Evolutionary conservation across 2,113 vertebrate species (phyloP).

Genomic region (Catharus bicknelli): DNA sequence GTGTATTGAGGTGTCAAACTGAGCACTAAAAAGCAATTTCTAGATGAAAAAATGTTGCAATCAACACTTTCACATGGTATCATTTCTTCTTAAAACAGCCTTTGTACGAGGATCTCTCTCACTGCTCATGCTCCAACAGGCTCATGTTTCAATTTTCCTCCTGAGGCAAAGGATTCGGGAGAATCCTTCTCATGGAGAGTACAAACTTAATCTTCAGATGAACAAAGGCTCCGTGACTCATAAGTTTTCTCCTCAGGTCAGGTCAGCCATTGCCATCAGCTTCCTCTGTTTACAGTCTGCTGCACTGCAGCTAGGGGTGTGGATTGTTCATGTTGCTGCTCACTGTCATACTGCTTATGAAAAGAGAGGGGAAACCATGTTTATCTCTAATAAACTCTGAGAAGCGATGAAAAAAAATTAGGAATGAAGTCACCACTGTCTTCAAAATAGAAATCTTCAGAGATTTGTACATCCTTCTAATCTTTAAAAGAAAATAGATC

Average conservation of each 20-base stretch:
- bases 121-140: not conserved
- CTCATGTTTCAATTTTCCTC: not conserved
- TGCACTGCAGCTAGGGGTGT: not conserved
- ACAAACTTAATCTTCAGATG: not conserved
- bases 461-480: not conserved
- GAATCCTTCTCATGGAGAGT: not conserved
- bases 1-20: not conserved
- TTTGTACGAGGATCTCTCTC: not conserved
- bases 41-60: not conserved
- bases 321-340: not conserved
- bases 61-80: not conserved
- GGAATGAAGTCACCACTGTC: not conserved
- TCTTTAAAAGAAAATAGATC: not conserved
- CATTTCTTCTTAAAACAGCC: not conserved
- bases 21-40: not conserved
- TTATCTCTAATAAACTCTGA: not conserved
- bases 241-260: not conserved
- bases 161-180: not conserved
- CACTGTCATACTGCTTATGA: not conserved
- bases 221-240: not conserved
- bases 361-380: not conserved
- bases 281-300: not conserved
- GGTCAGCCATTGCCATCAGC: not conserved
- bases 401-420: not conserved
- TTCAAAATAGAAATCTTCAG: not conserved